Base-by-base conservation (phyloP, 2,888 invertebrate species). In the Clostera curtula region DNA sequence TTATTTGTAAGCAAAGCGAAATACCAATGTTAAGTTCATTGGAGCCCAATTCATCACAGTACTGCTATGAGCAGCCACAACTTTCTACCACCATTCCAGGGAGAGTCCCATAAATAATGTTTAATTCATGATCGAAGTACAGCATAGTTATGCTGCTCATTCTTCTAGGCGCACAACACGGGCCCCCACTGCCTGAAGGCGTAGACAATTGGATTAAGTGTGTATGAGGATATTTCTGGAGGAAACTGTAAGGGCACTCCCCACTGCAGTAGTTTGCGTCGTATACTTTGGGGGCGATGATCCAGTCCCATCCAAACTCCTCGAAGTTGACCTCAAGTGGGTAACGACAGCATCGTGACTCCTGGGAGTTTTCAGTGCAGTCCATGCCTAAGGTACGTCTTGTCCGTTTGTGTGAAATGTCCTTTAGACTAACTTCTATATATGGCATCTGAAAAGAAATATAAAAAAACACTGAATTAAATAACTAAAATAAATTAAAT, bases 251-350 rank as follows among this genome's bases (percentile, higher is more conserved):
- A 0, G 93, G 92, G 70, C 98, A 98, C 55, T 97, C 95, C 4
- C 98, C 97, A 28, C 94, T 90, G 82, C 98, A 98, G 82, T 97
- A 97, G 79, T 96, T 95, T 4, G 98, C 97, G 58, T 95, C 93
- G 83, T 97, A 98, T 35, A 90, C 87, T 56, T 95, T 95, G 0
- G 98, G 98, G 0, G 97, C 97, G 33, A 98, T 95, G 55, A 98
- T 94, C 91, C 97, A 98, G 64, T 97, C 95, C 96, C 97, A 98
- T 12, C 97, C 97, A 63, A 98, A 96, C 59, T 92, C 90, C 49
- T 93, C 93, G 69, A 98, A 98, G 83, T 97, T 95, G 8, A 98
- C 95, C 7, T 90, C 90, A 20, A 98, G 86, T 0, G 97, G 96
- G 73, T 96, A 97, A 3, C 97, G 90, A 64, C 98, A 98, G 77